A percentile compares a stretch with the other conserved stretches of the same genome.
Evolutionary conservation across 2,113 vertebrate genomes (phyloP).

Genomic region (Xenopus borealis): DNA sequence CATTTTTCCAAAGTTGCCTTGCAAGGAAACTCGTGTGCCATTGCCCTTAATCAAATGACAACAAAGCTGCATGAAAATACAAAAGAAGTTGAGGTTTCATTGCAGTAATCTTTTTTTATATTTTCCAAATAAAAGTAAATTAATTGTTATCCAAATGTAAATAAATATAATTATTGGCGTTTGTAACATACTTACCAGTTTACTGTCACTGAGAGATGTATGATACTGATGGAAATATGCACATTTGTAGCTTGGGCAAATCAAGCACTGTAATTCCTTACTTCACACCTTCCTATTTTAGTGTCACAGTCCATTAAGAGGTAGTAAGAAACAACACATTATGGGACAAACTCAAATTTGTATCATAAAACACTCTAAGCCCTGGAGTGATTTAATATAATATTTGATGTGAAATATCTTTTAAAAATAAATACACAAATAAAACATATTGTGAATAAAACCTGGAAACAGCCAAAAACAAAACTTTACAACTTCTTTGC

Average conservation of each 20-base stretch:
- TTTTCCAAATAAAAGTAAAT: not conserved
- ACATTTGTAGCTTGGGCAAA: not conserved
- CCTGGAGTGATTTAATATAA: not conserved
- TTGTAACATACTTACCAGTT: not conserved
- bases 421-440: not conserved
- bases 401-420: not conserved
- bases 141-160: not conserved
- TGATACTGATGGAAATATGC: not conserved
- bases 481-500: not conserved
- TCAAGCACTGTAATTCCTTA: not conserved
- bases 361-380: not conserved
- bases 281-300: conserved; percentile 1
- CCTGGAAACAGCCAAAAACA: not conserved
- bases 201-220: not conserved
- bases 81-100: not conserved
- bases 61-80: not conserved
- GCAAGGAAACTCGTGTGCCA: no score
- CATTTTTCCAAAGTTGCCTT: no score
- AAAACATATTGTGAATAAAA: not conserved
- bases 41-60: not conserved
- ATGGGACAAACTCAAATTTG: not conserved
- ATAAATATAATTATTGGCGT: not conserved
- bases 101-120: not conserved
- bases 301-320: conserved; percentile 1
- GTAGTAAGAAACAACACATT: not conserved